Percentiles rank a stretch among this genome's conserved stretches.
Evolutionary conservation across 2,113 vertebrate species (phyloP).

Genomic region (Hippocampus abdominalis): DNA sequence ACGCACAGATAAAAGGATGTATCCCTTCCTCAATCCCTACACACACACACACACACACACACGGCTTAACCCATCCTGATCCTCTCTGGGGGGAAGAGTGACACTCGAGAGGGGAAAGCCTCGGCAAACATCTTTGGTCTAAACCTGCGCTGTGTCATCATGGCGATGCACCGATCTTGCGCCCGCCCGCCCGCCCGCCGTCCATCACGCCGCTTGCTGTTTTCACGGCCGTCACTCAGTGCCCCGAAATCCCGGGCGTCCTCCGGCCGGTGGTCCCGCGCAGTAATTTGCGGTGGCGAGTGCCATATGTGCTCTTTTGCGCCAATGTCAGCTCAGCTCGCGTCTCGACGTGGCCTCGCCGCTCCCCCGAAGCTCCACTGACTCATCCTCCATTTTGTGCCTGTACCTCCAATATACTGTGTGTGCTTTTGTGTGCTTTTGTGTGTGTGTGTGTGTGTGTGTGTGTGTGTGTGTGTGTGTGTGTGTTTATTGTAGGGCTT

Average conservation of each 20-base stretch:
- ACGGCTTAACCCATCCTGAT: conserved; percentile 62
- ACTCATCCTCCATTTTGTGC: conserved; percentile 48
- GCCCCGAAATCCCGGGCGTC: conserved; percentile 8
- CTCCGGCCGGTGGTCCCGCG: neutral
- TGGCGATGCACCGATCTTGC: conserved; percentile 61
- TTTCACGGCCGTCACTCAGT: conserved; percentile 42
- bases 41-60: conserved; percentile 25
- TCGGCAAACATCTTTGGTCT: conserved; percentile 19
- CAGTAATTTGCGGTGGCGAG: conserved; percentile 53
- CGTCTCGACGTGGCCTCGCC: conserved; percentile 43
- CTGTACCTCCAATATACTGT: neutral
- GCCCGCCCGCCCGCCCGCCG: conserved; percentile 54
- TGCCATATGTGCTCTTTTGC: conserved; percentile 29
- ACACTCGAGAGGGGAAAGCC: conserved; percentile 59
- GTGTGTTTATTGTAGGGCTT: neutral
- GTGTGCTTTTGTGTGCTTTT: neutral
- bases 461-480: no score
- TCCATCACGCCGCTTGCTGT: conserved; percentile 35
- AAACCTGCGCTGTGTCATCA: conserved; percentile 38
- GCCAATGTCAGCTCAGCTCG: conserved; percentile 59
- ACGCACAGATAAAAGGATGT: conserved; percentile 61
- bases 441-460: no score
- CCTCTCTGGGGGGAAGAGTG: conserved; percentile 61
- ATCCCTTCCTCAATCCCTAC: conserved; percentile 52
- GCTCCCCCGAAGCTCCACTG: conserved; percentile 44